Base-by-base conservation (phyloP, 1,140 invertebrate genomes). In the Saccostrea glomerata region DNA sequence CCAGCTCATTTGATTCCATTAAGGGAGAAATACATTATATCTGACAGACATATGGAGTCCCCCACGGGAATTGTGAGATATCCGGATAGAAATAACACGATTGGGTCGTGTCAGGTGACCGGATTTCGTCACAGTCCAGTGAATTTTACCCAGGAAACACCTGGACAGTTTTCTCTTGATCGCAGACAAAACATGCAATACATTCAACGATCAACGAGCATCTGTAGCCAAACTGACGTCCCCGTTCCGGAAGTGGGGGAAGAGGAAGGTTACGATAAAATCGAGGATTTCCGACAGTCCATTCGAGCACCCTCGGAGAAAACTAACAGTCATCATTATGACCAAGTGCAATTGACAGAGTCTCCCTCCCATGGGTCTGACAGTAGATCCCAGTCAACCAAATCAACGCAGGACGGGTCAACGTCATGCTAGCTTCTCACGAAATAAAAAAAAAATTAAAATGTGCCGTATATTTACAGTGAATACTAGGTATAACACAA, bases 161-260 rank as follows among this genome's bases (percentile, higher is more conserved):
- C 70, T 77, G 70, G 70, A 36, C 70, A 77, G 70, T 77, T 30
- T 77, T 77, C 70, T 77, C 70, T 77, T 77, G 70, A 77, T 77
- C 70, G 70, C 25, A 36, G 25, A 36, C 70, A 77, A 36, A 77
- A 77, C 70, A 77, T 77, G 12, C 70, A 30, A 77, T 77, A 77
- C 25, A 25, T 77, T 36, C 70, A 77, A 77, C 70, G 70, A 77
- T 77, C 70, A 77, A 77, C 70, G 0, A 77, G 70, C 25, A 30
- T 77, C 7, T 77, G 70, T 77, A 77, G 70, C 25, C 70, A 77
- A 77, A 77, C 70, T 12, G 30, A 25, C 25, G 23, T 77, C 15
- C 70, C 70, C 70, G 60, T n/a, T n/a, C 60, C 20, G 7, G 70
- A 36, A 13, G 70, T 7, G 2, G 70, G 70, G 30, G 70, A 77